These are phyloP conservation scores for Prunella himalayana DNA, from an alignment of 2,113 vertebrate species.

Conservation along the genomic window DNA sequence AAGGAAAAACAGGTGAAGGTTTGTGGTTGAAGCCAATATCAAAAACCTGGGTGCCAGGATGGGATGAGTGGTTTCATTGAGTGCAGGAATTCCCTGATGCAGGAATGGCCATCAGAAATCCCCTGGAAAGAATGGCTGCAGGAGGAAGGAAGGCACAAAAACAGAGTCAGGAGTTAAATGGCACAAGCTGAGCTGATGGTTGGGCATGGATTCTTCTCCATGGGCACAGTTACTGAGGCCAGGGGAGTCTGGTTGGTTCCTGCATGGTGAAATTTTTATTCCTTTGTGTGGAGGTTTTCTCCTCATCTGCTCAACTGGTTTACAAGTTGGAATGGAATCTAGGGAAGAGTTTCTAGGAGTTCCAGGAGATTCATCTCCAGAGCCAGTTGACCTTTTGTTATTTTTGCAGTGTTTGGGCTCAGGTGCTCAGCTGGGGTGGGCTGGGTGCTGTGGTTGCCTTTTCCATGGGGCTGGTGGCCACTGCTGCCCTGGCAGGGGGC, in stretches of 20 bases:
- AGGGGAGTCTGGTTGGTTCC: fast-evolving
- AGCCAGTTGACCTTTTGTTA: fast-evolving
- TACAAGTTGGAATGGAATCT: neutral
- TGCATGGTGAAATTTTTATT: fast-evolving
- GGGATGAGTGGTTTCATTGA: neutral
- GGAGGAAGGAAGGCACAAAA: neutral
- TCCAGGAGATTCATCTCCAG: neutral
- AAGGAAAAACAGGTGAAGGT: neutral
- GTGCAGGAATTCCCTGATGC: neutral
- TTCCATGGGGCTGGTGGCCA: too few relatives aligned
- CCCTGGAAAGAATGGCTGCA: neutral
- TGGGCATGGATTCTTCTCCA: fast-evolving
- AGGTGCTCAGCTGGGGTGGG: too few relatives aligned
- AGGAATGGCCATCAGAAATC: neutral
- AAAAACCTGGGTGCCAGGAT: neutral
- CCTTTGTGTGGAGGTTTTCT: neutral
- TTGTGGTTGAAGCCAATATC: neutral
- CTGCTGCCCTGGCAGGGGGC: neutral
- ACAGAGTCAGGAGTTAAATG: fast-evolving
- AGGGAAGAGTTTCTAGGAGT: fast-evolving
- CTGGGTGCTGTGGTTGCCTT: fast-evolving
- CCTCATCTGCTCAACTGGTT: neutral
- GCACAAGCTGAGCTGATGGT: neutral
- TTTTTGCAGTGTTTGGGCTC: fast-evolving
- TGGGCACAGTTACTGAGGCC: fast-evolving